A percentile compares a stretch with the other conserved stretches of the same genome.
Evolutionary conservation across 2,888 invertebrate species (phyloP).

Genomic region (Frankliniella intonsa): DNA sequence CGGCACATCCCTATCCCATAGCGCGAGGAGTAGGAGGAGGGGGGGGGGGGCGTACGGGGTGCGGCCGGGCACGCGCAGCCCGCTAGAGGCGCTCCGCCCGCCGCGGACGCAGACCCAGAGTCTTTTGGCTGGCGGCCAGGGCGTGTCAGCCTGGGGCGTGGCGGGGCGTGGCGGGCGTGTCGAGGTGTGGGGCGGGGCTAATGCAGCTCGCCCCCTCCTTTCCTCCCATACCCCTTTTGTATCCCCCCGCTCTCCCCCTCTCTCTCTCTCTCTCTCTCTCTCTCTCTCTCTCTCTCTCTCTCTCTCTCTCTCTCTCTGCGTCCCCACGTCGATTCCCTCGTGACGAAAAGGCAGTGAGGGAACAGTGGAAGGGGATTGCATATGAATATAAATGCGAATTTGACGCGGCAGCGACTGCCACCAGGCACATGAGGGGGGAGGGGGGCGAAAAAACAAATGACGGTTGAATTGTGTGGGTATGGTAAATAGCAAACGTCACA

Average conservation of each 20-base stretch:
- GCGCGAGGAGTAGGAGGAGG: too few species aligned
- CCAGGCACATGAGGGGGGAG: too few species aligned
- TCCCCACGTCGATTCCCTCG: not conserved
- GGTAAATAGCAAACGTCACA: too few species aligned
- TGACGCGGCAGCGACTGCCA: too few species aligned
- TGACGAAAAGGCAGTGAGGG: too few species aligned
- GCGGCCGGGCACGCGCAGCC: too few species aligned
- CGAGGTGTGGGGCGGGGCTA: not conserved
- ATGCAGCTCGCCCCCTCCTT: not conserved
- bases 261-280: conserved; percentile 2
- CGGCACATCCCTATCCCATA: too few species aligned
- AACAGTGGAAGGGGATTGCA: too few species aligned
- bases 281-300: not conserved
- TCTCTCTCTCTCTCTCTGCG: not conserved
- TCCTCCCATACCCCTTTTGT: not conserved
- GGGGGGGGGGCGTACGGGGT: too few species aligned
- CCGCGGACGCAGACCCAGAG: not conserved
- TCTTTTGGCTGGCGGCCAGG: not conserved
- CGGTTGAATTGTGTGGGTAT: too few species aligned
- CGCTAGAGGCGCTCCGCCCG: not conserved
- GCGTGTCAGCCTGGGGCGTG: not conserved
- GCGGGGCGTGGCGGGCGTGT: not conserved
- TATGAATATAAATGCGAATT: too few species aligned
- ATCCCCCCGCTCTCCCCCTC: not conserved
- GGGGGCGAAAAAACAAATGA: too few species aligned